Conservation (phyloP, 2,888 invertebrate species). For the Ctena decussata region DNA sequence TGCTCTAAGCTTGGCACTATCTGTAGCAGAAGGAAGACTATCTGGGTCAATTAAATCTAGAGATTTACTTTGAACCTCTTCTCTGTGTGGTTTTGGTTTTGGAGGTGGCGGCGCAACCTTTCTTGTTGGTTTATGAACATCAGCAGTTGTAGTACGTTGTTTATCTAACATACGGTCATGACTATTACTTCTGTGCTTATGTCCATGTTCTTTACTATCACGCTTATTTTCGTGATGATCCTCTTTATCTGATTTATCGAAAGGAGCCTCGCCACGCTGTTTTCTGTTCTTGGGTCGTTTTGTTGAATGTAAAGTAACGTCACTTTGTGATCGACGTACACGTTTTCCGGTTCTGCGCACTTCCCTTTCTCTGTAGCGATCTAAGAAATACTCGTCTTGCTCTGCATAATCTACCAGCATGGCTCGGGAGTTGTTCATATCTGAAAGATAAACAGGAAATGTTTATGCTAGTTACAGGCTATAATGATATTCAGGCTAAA, state of each 20-base stretch:
- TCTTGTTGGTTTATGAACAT: conserved; percentile 55
- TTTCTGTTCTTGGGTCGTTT: conserved; percentile 60
- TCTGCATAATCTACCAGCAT: conserved; percentile 65
- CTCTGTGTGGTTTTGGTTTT: conserved; percentile 41
- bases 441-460: conserved; percentile 45
- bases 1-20: conserved; percentile 74
- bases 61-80: conserved; percentile 39
- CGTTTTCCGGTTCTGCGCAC: conserved; percentile 61
- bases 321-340: conserved; percentile 65
- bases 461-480: background rate
- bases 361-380: conserved; percentile 67
- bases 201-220: background rate
- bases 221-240: conserved; percentile 6
- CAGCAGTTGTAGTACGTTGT: conserved; percentile 42
- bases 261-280: conserved; percentile 61
- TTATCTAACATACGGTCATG: conserved; percentile 34
- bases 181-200: conserved; percentile 28
- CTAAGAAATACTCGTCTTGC: conserved; percentile 56
- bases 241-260: conserved; percentile 35
- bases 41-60: conserved; percentile 43
- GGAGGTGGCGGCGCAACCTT: conserved; percentile 54
- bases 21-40: conserved; percentile 64
- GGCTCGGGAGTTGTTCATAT: conserved; percentile 61
- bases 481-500: background rate
- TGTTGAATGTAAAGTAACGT: conserved; percentile 64